Evolutionary conservation across 2,113 vertebrate genomes (phyloP).

Genomic region (Sylvilagus bachmani): DNA sequence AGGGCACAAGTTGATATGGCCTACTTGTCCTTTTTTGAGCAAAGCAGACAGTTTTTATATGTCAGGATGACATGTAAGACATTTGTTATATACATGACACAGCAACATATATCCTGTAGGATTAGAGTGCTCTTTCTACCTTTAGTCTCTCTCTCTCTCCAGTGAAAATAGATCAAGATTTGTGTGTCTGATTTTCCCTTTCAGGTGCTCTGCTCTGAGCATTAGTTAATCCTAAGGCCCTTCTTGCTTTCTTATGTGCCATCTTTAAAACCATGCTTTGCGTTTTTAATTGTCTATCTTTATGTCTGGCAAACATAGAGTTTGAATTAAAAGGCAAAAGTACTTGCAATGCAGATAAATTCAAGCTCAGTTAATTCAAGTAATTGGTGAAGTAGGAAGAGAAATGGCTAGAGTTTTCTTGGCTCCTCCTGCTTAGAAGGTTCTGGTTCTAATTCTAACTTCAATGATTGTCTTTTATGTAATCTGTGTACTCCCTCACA

Average conservation of each 20-base stretch:
- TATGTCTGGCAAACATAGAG: conserved; percentile 11
- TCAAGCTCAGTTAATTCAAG: conserved; percentile 34
- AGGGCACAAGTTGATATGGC: neutral
- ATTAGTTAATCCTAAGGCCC: conserved; percentile 26
- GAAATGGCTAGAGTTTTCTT: neutral
- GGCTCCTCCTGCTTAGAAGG: neutral
- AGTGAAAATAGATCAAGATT: conserved; percentile 8
- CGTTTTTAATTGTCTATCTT: conserved; percentile 17
- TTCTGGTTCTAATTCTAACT: conserved; percentile 17
- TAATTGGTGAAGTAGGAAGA: neutral
- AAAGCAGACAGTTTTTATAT: conserved; percentile 14
- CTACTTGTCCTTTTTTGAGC: neutral
- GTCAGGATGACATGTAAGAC: neutral
- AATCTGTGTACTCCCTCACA: neutral
- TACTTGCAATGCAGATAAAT: neutral
- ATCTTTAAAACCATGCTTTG: neutral
- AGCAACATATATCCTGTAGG: neutral
- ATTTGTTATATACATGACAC: neutral
- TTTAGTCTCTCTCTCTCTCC: neutral
- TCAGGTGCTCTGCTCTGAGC: neutral
- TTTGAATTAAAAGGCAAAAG: conserved; percentile 51
- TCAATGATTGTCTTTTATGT: neutral
- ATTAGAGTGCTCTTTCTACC: neutral
- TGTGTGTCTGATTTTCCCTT: conserved; percentile 7
- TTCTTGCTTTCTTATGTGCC: conserved; percentile 23